Evolutionary conservation across 2,888 invertebrate species (phyloP).

Genomic region (Lasioglossum malachurum): DNA sequence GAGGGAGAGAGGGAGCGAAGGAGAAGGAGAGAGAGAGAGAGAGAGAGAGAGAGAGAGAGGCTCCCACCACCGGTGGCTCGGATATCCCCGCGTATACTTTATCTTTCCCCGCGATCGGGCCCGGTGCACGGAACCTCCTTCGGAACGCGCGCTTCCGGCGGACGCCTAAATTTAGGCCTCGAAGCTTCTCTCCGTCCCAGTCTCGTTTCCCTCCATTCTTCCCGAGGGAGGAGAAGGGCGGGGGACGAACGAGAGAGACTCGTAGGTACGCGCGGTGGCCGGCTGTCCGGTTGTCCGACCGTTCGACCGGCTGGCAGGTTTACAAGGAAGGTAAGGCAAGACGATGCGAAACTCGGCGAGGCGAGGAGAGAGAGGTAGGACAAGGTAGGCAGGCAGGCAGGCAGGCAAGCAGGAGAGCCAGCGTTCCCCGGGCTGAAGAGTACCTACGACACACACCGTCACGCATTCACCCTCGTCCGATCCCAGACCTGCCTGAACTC

Average conservation of each 20-base stretch:
- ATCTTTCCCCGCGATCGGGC: constrained; percentile 65
- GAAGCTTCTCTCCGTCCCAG: constrained; percentile 18
- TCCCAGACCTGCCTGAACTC: constrained; percentile 82
- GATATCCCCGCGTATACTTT: constrained; percentile 44
- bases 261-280: constrained; percentile 50
- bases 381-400: constrained; percentile 30
- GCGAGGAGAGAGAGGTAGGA: constrained; percentile 35
- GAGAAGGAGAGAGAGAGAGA: constrained; percentile 7
- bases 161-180: constrained; percentile 78
- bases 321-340: constrained; percentile 69
- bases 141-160: constrained; percentile 72
- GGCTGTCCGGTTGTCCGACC: constrained; percentile 51
- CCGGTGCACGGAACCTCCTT: constrained; percentile 63
- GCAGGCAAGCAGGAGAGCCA: constrained; percentile 53
- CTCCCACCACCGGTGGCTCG: constrained; percentile 19
- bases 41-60: not conserved
- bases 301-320: constrained; percentile 68
- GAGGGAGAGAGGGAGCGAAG: constrained; percentile 6
- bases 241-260: constrained; percentile 15
- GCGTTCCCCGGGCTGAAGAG: constrained; percentile 61
- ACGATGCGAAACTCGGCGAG: constrained; percentile 33
- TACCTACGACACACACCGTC: constrained; percentile 75
- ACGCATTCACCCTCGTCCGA: constrained; percentile 81
- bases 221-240: not conserved
- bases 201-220: not conserved